Percentiles rank a stretch among this genome's conserved stretches.
Evolutionary conservation across 2,797 vertebrate genomes (phyloP).

Genomic region (Sebastes umbrosus): DNA sequence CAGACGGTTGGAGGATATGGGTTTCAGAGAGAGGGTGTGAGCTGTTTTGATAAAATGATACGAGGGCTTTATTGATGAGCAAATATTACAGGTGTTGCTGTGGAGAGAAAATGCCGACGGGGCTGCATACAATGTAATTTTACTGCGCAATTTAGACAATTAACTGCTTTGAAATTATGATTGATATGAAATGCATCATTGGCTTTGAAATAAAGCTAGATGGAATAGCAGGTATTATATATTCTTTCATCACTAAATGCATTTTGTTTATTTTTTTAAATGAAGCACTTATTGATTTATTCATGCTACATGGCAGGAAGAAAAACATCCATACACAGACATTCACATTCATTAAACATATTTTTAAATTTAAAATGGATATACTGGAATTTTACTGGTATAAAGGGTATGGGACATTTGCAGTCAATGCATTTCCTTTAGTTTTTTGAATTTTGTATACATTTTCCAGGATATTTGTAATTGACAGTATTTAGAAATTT

Average conservation of each 20-base stretch:
- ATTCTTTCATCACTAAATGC: background rate
- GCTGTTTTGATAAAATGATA: conserved; percentile 46
- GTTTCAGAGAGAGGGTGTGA: conserved; percentile 50
- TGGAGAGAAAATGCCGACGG: background rate
- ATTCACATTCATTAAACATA: background rate
- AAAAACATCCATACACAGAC: background rate
- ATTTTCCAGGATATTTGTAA: background rate
- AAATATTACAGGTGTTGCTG: conserved; percentile 42
- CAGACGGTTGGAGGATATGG: conserved; percentile 69
- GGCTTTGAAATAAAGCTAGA: background rate
- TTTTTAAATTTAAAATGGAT: background rate
- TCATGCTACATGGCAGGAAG: background rate
- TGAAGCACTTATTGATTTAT: background rate
- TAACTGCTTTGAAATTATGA: background rate
- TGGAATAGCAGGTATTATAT: background rate
- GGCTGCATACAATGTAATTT: background rate
- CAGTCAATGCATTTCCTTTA: background rate
- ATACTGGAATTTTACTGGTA: background rate
- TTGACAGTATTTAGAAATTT: background rate
- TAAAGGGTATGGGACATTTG: background rate
- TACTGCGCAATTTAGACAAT: background rate
- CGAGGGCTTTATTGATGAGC: conserved; percentile 40
- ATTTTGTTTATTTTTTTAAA: background rate
- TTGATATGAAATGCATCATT: background rate
- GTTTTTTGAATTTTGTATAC: background rate